These are phyloP conservation scores for Oligia strigilis DNA, from an alignment of 2,888 invertebrate species.

Conservation along the genomic window DNA sequence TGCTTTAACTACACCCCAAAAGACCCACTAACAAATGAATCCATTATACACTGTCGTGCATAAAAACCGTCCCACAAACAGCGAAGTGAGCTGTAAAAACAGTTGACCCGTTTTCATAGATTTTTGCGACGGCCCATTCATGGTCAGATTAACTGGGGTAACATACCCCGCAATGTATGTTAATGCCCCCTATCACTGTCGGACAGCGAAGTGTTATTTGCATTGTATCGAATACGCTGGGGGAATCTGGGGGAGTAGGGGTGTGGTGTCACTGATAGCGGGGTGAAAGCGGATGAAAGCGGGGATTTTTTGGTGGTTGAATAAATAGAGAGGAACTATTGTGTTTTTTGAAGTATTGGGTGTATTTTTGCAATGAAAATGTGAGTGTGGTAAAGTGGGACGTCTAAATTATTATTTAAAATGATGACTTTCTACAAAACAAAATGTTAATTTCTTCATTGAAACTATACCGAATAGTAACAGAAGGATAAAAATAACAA, in stretches of 20 bases:
- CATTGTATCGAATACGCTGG: constrained; percentile 82
- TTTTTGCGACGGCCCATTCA: constrained; percentile 68
- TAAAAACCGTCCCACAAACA: constrained; percentile 53
- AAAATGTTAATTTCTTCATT: neutral
- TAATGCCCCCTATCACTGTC: constrained; percentile 85
- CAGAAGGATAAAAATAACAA: neutral
- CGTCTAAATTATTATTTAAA: too few species aligned
- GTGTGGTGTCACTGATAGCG: constrained; percentile 43
- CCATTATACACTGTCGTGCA: constrained; percentile 50
- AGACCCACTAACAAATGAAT: constrained; percentile 46
- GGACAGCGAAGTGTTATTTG: constrained; percentile 80
- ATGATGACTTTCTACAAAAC: neutral
- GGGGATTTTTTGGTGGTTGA: constrained; percentile 6
- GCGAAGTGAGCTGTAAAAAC: constrained; percentile 61
- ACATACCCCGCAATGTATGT: constrained; percentile 79
- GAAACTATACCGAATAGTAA: neutral
- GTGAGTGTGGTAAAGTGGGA: neutral
- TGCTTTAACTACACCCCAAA: constrained; percentile 17
- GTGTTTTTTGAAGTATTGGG: neutral
- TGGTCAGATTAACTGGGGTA: constrained; percentile 75
- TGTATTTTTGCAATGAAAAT: constrained; percentile 3
- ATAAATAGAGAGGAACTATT: constrained; percentile 17
- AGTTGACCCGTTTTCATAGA: constrained; percentile 64
- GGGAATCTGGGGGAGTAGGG: constrained; percentile 48
- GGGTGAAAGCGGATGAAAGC: neutral